Conservation (phyloP, 30 jellyfish, hydroid and myxozoan species). For the Cassiopea andromeda region DNA sequence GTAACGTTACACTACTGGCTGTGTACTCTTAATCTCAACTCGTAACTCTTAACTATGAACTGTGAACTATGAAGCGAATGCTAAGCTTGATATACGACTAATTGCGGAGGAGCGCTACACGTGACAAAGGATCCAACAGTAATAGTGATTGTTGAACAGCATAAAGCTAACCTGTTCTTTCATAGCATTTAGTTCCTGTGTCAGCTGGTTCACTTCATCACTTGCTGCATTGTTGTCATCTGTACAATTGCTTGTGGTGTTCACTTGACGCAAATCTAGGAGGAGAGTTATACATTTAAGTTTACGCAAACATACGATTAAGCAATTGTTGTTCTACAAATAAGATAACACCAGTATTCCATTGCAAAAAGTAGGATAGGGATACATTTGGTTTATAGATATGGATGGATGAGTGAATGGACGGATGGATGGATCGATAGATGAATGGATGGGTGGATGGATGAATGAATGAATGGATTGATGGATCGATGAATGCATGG, state of each 20-base stretch:
- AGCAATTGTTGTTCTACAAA: too few relatives aligned
- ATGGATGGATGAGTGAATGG: neutral
- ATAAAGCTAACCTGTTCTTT: conserved; percentile 76
- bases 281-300: neutral
- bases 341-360: neutral
- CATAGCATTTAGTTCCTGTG: conserved; percentile 77
- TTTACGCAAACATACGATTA: neutral
- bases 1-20: too few relatives aligned
- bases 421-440: neutral
- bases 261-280: conserved; percentile 3
- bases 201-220: conserved; percentile 61
- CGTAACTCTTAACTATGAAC: too few relatives aligned
- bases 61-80: too few relatives aligned
- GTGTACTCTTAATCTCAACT: too few relatives aligned
- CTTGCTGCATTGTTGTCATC: conserved; percentile 41
- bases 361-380: neutral
- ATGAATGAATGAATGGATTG: neutral
- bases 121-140: too few relatives aligned
- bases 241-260: conserved; percentile 42
- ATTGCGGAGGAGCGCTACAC: too few relatives aligned
- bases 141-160: neutral
- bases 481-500: neutral
- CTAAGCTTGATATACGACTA: too few relatives aligned
- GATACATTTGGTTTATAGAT: too few relatives aligned
- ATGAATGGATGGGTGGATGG: neutral